Conservation (phyloP, 2,888 invertebrate species). For the Chamaedrilus cognettii region DNA sequence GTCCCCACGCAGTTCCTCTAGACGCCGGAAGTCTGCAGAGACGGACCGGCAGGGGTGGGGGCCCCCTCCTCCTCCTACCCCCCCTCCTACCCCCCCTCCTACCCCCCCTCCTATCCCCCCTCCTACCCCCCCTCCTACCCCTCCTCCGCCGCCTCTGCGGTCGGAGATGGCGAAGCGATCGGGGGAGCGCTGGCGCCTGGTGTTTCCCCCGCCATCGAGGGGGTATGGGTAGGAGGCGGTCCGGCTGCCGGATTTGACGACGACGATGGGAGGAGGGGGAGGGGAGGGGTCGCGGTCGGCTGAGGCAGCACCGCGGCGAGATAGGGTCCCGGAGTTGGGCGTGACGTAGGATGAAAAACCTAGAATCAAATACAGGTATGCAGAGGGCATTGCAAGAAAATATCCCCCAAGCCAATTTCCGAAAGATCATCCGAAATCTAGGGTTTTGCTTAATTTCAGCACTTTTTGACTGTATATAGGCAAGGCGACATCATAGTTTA, state of each 20-base stretch:
- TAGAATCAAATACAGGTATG: too few species aligned
- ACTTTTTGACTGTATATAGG: too few species aligned
- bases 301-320: slow-evolving; percentile 6
- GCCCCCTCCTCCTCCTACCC: neutral
- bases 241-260: slow-evolving; percentile 1
- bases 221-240: neutral
- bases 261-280: slow-evolving; percentile 9
- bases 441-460: too few species aligned
- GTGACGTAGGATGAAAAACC: too few species aligned
- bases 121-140: too few species aligned
- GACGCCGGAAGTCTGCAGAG: slow-evolving; percentile 8
- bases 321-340: too few species aligned
- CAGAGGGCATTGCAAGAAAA: too few species aligned
- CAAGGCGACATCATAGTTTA: too few species aligned
- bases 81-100: neutral
- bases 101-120: neutral
- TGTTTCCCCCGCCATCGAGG: neutral
- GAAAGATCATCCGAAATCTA: too few species aligned
- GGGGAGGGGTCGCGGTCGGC: neutral
- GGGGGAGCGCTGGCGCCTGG: neutral
- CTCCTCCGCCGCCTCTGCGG: neutral
- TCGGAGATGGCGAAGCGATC: neutral
- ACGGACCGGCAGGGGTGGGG: neutral
- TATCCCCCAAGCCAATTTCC: too few species aligned
- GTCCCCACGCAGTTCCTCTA: slow-evolving; percentile 1